Evolutionary conservation across 2,113 vertebrate genomes (phyloP), one percentile per base, ranked within the genome.

Genomic region (Lichenostomus cassidix): DNA sequence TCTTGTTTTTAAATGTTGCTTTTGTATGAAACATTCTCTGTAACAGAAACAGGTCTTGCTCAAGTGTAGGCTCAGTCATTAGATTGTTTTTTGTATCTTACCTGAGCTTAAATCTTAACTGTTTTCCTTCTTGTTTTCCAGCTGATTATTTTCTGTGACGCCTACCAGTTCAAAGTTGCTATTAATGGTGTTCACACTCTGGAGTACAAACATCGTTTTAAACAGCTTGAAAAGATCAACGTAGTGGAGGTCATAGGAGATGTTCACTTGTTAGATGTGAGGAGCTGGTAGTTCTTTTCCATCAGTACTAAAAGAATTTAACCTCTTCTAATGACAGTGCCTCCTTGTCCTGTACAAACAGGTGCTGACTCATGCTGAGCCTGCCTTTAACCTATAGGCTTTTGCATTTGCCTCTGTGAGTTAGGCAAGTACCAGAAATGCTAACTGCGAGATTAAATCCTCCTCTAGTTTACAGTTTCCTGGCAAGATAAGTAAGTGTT

Each of bases 151-250:
- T 97, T 97, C 33, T 99, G 99, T 37, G 98, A 99, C 7, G 35
- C 92, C 12, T 96, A 97, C 49, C 97, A 98, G 62, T 99, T 98
- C 97, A 98, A 97, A 74, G 98, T 99, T 20, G 99, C 99, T 0
- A 56, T 99, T 15, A 99, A 99, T 23, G 99, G 99, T 3, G 68
- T 95, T 31, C 99, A 99, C 94, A 97, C 94, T 84, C 92, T 99
- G 91, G 98, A 98, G 68, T 99, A 99, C 96, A 98, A 98, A 69
- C 98, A 99, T 96, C 96, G 99, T n/a, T 98, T 99, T 65, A 98
- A 98, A 95, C 98, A 99, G 33, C 98, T 99, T 27, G 97, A 65
- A 70, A 96, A 96, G 14, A 96, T 99, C 42, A 84, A 97, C 9
- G 37, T 89, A 29, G 85, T 99, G 91, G 98, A 98, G 86, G 74